phyloP scores from a whole-genome alignment of 2,113 vertebrate species.

The Camarhynchus parvulus region DNA sequence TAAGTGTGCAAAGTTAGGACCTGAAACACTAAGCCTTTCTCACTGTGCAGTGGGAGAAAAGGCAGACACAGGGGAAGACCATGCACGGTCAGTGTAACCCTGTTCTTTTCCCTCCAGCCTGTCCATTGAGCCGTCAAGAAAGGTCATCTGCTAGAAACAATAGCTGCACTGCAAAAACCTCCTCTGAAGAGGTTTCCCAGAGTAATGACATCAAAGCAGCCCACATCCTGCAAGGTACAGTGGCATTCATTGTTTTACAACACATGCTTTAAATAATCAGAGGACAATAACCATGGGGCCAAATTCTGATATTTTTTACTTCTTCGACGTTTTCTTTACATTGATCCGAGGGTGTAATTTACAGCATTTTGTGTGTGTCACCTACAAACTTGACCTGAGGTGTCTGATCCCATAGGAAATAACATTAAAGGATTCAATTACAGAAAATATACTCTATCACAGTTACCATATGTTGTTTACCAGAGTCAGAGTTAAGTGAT shows the following conservation, averaged over 20 bases:
- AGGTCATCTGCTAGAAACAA: not conserved
- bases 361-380: not conserved
- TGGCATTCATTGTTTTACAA: not conserved
- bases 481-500: slow-evolving; percentile 26
- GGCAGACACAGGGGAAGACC: not conserved
- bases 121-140: not conserved
- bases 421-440: slow-evolving; percentile 7
- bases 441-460: slow-evolving; percentile 13
- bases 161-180: not conserved
- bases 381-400: not conserved
- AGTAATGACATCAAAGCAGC: not conserved
- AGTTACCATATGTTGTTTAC: slow-evolving; percentile 57
- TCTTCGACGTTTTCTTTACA: not conserved
- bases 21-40: not conserved
- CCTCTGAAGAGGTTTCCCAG: not conserved
- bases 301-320: not conserved
- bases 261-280: not conserved
- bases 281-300: not conserved
- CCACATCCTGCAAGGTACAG: not conserved
- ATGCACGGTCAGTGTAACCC: fast-evolving
- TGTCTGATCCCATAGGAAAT: slow-evolving; percentile 10
- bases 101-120: not conserved
- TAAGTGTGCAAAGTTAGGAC: not conserved
- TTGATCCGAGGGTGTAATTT: not conserved
- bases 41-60: not conserved